phyloP scores from a whole-genome alignment of 2,113 vertebrate species.

The Orcinus orca region DNA sequence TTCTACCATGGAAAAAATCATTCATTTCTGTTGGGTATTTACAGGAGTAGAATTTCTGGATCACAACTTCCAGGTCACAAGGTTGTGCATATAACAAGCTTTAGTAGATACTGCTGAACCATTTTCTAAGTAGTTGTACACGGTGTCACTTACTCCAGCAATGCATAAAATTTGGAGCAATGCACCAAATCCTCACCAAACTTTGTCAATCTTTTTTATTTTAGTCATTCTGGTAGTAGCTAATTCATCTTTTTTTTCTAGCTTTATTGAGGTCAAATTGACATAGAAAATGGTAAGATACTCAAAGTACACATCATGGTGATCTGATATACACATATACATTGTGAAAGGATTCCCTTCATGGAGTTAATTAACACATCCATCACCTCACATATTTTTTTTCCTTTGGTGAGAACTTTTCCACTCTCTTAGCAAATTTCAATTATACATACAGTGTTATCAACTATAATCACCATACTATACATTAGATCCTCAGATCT shows the following conservation, averaged over 20 bases:
- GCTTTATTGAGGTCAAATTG: not conserved
- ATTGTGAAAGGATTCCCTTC: not conserved
- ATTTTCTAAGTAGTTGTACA: not conserved
- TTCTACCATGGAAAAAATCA: not conserved
- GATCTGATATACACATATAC: not conserved
- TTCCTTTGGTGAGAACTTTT: not conserved
- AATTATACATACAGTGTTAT: not conserved
- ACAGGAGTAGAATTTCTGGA: not conserved
- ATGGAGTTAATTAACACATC: not conserved
- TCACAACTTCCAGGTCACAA: not conserved
- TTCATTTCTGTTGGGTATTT: not conserved
- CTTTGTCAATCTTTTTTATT: not conserved
- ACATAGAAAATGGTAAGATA: not conserved
- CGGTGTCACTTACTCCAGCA: not conserved
- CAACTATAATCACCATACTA: not conserved
- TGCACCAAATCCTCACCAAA: not conserved
- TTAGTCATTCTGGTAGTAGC: not conserved
- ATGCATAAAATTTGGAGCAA: not conserved
- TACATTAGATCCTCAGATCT: not conserved
- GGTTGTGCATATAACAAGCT: not conserved
- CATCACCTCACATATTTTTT: not conserved
- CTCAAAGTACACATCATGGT: not conserved
- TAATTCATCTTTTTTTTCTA: not conserved
- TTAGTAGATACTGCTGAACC: not conserved
- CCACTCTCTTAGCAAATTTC: not conserved